Evolutionary conservation across 2,113 vertebrate species (phyloP).

Genomic region (Opisthocomus hoazin): DNA sequence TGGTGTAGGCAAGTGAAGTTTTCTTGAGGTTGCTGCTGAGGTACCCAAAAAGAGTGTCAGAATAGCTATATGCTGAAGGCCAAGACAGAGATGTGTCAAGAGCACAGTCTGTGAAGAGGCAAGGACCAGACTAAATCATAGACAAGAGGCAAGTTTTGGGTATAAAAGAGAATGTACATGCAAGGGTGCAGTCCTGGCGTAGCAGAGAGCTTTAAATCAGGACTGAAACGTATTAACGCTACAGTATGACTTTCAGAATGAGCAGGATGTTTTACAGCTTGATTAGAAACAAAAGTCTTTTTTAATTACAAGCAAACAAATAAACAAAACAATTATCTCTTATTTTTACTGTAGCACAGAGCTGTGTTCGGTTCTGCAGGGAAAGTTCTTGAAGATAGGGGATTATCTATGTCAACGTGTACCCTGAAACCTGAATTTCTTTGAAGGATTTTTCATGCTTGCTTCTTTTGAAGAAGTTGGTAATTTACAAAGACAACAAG

Average conservation of each 20-base stretch:
- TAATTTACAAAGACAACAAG: not conserved
- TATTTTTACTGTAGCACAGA: not conserved
- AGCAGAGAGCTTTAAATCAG: not conserved
- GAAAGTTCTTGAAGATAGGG: not conserved
- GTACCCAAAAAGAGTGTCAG: not conserved
- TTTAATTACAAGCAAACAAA: not conserved
- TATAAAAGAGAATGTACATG: not conserved
- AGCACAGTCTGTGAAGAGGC: not conserved
- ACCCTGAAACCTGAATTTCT: not conserved
- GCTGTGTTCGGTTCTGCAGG: not conserved
- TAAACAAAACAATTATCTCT: not conserved
- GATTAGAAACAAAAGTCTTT: not conserved
- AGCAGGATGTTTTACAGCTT: not conserved
- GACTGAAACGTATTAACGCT: not conserved
- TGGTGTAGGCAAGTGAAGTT: accelerated
- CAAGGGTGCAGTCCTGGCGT: not conserved
- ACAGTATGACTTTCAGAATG: not conserved
- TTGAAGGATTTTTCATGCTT: not conserved
- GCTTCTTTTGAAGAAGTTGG: not conserved
- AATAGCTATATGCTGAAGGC: not conserved
- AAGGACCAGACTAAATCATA: not conserved
- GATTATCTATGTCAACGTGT: not conserved
- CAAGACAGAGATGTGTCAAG: too few relatives aligned
- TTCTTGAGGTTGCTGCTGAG: not conserved
- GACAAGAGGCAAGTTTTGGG: not conserved